Percentiles rank a stretch among this genome's conserved stretches.
phyloP scores from a whole-genome alignment of 2,113 vertebrate genomes.

The Eulemur macaco region DNA sequence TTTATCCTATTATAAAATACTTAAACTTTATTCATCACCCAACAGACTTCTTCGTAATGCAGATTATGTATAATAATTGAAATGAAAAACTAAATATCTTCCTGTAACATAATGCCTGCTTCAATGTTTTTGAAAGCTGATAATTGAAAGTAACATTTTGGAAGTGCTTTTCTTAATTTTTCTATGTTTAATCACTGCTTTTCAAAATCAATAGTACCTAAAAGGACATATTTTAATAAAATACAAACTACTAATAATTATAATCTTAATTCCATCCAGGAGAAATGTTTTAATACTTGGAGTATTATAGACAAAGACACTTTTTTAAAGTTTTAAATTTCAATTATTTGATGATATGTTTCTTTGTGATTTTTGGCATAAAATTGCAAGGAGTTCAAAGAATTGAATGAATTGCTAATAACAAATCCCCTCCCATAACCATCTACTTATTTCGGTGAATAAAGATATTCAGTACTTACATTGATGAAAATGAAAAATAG shows the following conservation, averaged over 20 bases:
- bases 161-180: not conserved
- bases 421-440: not conserved
- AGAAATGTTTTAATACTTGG: not conserved
- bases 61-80: not conserved
- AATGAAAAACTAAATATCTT: not conserved
- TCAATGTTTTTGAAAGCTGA: conserved; percentile 1
- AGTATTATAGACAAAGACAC: not conserved
- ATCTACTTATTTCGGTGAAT: not conserved
- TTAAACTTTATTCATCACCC: not conserved
- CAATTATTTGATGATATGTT: not conserved
- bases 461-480: not conserved
- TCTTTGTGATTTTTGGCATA: conserved; percentile 34
- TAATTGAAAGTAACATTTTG: conserved; percentile 23
- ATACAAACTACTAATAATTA: not conserved
- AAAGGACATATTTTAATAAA: not conserved
- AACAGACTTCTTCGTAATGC: not conserved
- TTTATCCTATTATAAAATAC: conserved; percentile 14
- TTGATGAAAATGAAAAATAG: not conserved
- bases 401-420: not conserved
- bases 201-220: not conserved
- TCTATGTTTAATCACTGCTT: conserved; percentile 5
- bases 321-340: conserved; percentile 6
- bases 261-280: not conserved
- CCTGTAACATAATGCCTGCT: not conserved
- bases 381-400: not conserved